Conservation (phyloP, 2,113 vertebrate genomes). For the Lophochroa leadbeateri region DNA sequence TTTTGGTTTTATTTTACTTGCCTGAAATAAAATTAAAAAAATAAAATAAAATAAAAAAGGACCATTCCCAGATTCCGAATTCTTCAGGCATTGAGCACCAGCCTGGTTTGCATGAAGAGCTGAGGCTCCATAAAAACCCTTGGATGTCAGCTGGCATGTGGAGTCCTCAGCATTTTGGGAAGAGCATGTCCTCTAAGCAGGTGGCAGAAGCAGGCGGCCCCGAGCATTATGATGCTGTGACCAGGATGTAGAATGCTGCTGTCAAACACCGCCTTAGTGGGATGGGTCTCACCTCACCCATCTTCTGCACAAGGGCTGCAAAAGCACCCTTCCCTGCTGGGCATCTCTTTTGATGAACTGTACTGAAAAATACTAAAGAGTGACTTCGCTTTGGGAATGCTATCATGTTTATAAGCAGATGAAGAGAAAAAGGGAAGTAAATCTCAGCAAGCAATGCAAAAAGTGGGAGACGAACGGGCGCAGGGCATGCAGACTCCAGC, state of each 20-base stretch:
- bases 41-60: neutral
- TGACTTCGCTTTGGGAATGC: neutral
- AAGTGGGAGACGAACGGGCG: neutral
- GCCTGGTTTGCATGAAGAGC: neutral
- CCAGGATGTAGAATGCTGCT: neutral
- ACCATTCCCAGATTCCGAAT: neutral
- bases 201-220: neutral
- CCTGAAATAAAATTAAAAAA: neutral
- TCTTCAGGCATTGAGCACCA: neutral
- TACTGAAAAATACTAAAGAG: neutral
- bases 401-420: neutral
- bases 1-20: neutral
- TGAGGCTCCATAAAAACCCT: neutral
- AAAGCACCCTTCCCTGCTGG: neutral
- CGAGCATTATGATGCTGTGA: accelerated
- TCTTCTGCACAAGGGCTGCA: neutral
- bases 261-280: neutral
- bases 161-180: neutral
- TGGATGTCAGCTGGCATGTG: neutral
- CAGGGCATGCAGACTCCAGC: neutral
- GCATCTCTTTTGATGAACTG: neutral
- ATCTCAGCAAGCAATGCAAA: neutral
- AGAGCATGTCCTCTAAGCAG: accelerated
- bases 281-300: neutral
- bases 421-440: neutral